Base-by-base conservation (phyloP, 2,888 invertebrate species). In the Pasiphila rectangulata region DNA sequence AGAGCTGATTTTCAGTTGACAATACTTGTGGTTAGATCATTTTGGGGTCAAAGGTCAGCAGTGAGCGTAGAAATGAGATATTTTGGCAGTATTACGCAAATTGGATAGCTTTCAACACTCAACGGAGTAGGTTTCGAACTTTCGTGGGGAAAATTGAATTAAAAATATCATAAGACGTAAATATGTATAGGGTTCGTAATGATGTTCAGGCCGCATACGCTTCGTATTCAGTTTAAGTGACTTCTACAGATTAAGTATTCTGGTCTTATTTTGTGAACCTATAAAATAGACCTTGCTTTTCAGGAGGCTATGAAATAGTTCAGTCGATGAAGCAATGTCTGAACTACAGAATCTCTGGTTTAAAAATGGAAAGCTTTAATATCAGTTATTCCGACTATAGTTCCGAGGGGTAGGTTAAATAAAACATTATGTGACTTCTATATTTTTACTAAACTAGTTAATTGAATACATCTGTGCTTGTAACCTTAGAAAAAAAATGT, bases 31-130 rank as follows among this genome's bases (percentile, higher is more conserved):
- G 58, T 68, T 75, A 65, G 52, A 64, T 57, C 69, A 46, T 74
- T 75, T 67, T 56, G 50, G 54, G 38, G 49, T 56, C 56, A 59
- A 48, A 58, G 51, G 59, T 65, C 59, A 64, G 68, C 77, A 83
- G 81, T 81, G 78, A 86, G 83, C 85, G 87, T 84, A 88, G 88
- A 88, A 88, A 88, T 88, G 87, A 88, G 88, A 88, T 88, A 88
- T 88, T 88, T 88, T 86, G 88, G 85, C 80, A 87, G 88, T 88
- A 88, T 88, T 88, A 88, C 86, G 87, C 87, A 88, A 88, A 88
- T 88, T 88, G 88, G 88, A 88, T 88, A 87, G 88, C 88, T 88
- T 88, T 88, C 88, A 86, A 88, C 88, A 88, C 88, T 88, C 88
- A 79, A 83, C 87, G 82, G 80, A 85, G 87, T 87, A 86, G 81